These are phyloP conservation scores for Hydractinia echinata DNA, from an alignment of 30 jellyfish, hydroid and myxozoan genomes.

Conservation along the genomic window DNA sequence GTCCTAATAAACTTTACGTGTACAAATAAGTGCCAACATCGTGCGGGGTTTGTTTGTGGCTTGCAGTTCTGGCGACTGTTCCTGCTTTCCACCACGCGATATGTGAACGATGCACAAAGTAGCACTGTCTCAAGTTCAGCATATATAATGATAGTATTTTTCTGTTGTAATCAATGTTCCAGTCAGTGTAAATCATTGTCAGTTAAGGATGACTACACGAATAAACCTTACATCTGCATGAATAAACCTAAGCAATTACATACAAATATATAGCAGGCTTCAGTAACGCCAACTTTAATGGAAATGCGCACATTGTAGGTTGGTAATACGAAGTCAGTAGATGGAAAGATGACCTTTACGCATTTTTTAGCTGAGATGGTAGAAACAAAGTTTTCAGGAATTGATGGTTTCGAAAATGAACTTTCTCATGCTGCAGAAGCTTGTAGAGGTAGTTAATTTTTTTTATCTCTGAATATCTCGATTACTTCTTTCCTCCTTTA, in stretches of 20 bases:
- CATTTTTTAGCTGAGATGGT: slow-evolving; percentile 83
- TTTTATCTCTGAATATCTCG: background rate
- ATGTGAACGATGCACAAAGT: no score
- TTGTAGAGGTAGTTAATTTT: slow-evolving; percentile 52
- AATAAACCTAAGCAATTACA: background rate
- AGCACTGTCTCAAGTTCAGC: no score
- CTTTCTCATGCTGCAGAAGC: slow-evolving; percentile 79
- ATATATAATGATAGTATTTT: no score
- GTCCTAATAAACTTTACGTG: no score
- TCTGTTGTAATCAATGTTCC: no score
- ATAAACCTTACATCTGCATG: no score
- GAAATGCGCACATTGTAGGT: slow-evolving; percentile 33
- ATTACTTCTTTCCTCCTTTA: background rate
- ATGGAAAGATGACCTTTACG: slow-evolving; percentile 79
- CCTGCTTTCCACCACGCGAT: no score
- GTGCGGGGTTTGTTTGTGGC: no score
- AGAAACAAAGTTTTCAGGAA: slow-evolving; percentile 62
- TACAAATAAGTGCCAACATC: no score
- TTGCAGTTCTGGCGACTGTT: no score
- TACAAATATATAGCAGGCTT: background rate
- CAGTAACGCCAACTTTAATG: background rate
- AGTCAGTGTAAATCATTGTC: no score
- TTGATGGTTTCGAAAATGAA: slow-evolving; percentile 81
- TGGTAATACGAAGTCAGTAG: slow-evolving; percentile 86
- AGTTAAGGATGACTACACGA: no score